Percentiles rank a stretch among this genome's conserved stretches.
These are phyloP conservation scores for Oncorhynchus masou DNA, from an alignment of 2,113 vertebrate genomes.

Conservation along the genomic window DNA sequence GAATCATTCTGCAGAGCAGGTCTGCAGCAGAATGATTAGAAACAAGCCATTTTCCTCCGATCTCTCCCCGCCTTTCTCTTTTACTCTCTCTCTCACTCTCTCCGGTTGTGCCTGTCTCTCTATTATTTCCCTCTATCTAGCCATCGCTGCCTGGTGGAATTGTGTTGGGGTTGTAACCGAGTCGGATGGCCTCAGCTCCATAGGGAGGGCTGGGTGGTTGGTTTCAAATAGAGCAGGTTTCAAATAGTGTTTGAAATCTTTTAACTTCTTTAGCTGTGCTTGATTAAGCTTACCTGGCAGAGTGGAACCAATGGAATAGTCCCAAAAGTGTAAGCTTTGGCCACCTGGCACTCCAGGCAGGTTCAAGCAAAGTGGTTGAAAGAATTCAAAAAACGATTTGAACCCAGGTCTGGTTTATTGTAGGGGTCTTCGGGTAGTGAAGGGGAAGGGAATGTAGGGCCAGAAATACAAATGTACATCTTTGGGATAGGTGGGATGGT, in stretches of 20 bases:
- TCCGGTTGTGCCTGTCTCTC: conserved; percentile 1
- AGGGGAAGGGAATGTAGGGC: neutral
- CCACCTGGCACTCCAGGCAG: no score
- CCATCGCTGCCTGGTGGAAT: neutral
- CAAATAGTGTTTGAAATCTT: no score
- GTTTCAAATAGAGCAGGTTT: no score
- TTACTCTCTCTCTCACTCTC: conserved; percentile 20
- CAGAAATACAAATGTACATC: conserved; percentile 6
- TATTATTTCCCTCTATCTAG: conserved; percentile 4
- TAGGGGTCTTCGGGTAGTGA: neutral
- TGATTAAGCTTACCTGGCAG: no score
- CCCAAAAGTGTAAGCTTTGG: no score
- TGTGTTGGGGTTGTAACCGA: neutral
- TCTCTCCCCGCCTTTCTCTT: conserved; percentile 13
- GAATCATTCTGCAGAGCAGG: conserved; percentile 54
- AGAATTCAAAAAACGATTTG: no score
- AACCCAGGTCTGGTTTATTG: neutral
- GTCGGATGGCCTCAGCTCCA: neutral
- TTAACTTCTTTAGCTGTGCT: no score
- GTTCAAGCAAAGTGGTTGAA: no score
- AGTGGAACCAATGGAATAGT: no score
- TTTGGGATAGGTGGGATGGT: no score
- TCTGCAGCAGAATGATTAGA: conserved; percentile 54
- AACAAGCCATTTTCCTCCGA: conserved; percentile 25
- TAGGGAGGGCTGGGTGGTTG: neutral